Evolutionary conservation across 2,888 invertebrate species (phyloP).

Genomic region (Willowsia nigromaculata): DNA sequence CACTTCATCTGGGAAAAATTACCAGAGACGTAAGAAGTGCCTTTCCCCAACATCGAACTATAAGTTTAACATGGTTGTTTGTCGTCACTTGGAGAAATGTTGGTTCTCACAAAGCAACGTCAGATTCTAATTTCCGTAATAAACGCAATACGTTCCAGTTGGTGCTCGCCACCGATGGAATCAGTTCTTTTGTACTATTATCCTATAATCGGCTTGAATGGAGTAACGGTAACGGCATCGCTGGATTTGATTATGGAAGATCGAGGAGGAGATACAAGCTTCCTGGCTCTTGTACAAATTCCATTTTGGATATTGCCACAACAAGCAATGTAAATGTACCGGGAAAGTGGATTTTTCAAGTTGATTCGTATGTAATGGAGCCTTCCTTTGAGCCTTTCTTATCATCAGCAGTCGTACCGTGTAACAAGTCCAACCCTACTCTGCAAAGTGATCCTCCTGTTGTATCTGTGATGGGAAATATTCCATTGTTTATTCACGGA

Average conservation of each 20-base stretch:
- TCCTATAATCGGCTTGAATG: constrained; percentile 67
- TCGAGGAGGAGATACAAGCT: constrained; percentile 48
- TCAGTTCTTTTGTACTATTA: constrained; percentile 66
- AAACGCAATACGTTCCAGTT: constrained; percentile 71
- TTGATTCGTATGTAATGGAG: constrained; percentile 45
- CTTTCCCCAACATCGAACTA: constrained; percentile 33
- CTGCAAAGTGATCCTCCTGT: neutral
- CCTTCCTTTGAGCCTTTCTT: neutral
- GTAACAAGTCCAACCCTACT: neutral
- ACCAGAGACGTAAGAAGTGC: constrained; percentile 12
- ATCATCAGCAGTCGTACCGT: neutral
- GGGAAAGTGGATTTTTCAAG: constrained; percentile 71
- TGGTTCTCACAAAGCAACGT: constrained; percentile 25
- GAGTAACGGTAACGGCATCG: constrained; percentile 44
- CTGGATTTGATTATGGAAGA: constrained; percentile 73
- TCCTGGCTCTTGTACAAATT: constrained; percentile 57
- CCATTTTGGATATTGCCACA: constrained; percentile 31
- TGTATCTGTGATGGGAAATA: constrained; percentile 29
- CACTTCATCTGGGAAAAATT: too few species aligned
- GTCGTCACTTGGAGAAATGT: constrained; percentile 67
- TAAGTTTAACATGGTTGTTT: constrained; percentile 51
- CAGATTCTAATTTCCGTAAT: neutral
- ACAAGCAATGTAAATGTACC: constrained; percentile 54
- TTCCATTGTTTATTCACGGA: constrained; percentile 14
- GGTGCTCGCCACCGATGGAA: constrained; percentile 64